Percentiles rank a stretch among this genome's conserved stretches.
These are phyloP conservation scores for Loxodonta africana DNA, from an alignment of 2,113 vertebrate species.

Conservation along the genomic window DNA sequence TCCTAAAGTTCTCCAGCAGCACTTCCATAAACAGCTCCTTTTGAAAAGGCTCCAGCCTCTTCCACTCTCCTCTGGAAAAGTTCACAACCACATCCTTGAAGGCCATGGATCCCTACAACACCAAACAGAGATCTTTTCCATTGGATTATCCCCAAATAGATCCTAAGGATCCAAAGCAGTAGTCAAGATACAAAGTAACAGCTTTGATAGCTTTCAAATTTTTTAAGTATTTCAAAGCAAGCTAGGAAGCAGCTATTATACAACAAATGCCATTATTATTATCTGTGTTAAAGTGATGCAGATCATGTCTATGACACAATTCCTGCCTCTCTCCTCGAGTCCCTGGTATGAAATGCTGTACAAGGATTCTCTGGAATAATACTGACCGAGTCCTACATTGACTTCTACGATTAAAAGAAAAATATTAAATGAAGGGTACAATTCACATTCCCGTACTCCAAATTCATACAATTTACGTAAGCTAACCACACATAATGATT, in stretches of 20 bases:
- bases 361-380: not conserved
- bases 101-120: constrained; percentile 68
- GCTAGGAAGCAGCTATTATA: not conserved
- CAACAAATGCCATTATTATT: not conserved
- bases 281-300: not conserved
- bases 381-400: not conserved
- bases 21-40: constrained; percentile 76
- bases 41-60: constrained; percentile 71
- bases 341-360: not conserved
- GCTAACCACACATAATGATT: not conserved
- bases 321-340: not conserved
- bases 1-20: constrained; percentile 70
- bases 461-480: not conserved
- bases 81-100: constrained; percentile 74
- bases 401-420: constrained; percentile 41
- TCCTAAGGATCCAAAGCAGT: not conserved
- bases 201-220: not conserved
- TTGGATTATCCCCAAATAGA: not conserved
- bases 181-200: not conserved
- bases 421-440: constrained; percentile 16
- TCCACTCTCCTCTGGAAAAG: constrained; percentile 80
- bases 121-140: constrained; percentile 50
- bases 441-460: not conserved
- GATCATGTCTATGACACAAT: not conserved
- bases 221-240: constrained; percentile 52